Conservation (phyloP, 2,888 invertebrate species). For the Acronicta psi region DNA sequence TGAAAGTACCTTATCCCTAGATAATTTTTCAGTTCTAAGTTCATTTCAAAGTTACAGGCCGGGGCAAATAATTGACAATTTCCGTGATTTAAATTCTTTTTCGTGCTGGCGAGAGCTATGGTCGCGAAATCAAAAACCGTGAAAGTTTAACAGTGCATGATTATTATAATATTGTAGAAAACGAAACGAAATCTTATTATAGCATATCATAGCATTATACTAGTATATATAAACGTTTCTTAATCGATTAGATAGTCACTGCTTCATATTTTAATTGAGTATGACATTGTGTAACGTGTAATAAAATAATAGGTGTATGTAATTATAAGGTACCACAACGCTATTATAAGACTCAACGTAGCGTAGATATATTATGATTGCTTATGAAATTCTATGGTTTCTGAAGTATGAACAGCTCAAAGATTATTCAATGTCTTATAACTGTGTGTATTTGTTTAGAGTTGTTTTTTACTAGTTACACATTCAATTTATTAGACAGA, state of each 20-base stretch:
- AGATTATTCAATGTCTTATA: background rate
- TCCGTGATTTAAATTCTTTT: background rate
- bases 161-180: constrained; percentile 1
- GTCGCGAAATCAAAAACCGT: background rate
- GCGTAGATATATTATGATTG: constrained; percentile 28
- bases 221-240: background rate
- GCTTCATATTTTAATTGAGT: constrained; percentile 12
- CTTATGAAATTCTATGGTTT: constrained; percentile 24
- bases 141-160: background rate
- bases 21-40: too few relatives aligned
- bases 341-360: constrained; percentile 5
- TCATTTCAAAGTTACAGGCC: too few relatives aligned
- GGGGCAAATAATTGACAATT: too few relatives aligned
- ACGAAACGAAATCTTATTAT: constrained; percentile 12
- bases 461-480: background rate
- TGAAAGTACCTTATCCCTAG: too few relatives aligned
- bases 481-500: background rate
- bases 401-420: constrained; percentile 3
- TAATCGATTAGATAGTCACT: constrained; percentile 11
- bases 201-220: background rate
- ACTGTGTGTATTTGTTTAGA: background rate
- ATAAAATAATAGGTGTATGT: constrained; percentile 10
- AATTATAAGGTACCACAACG: background rate
- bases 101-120: background rate
- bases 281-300: constrained; percentile 14